Conservation (phyloP, 1,140 invertebrate genomes). For the Pseudomyrmex cubaensis region DNA sequence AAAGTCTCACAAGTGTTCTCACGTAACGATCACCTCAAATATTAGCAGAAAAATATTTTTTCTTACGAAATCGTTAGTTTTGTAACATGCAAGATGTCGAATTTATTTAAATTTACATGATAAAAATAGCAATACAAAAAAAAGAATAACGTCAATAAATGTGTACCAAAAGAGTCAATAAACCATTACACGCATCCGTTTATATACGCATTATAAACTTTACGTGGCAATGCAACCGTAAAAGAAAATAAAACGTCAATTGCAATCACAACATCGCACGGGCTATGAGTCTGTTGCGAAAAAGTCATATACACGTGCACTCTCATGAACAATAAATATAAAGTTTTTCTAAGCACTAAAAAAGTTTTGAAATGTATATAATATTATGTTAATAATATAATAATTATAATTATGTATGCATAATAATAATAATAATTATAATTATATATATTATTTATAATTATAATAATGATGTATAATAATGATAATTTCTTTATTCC, state of each 20-base stretch:
- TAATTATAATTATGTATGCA: conserved; percentile 19
- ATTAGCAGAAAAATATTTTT: conserved; percentile 25
- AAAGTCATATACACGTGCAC: conserved; percentile 53
- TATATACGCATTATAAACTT: background rate
- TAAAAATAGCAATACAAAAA: background rate
- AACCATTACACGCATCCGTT: no score
- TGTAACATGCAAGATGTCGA: conserved; percentile 16
- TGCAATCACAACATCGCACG: conserved; percentile 39
- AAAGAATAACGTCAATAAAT: conserved; percentile 43
- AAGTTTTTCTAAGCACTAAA: conserved; percentile 38
- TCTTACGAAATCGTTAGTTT: conserved; percentile 12
- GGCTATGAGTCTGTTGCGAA: conserved; percentile 41
- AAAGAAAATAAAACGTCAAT: conserved; percentile 61
- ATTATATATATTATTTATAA: conserved; percentile 4
- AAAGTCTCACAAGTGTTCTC: conserved; percentile 70
- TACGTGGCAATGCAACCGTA: conserved; percentile 7
- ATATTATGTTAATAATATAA: background rate
- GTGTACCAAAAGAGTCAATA: conserved; percentile 22
- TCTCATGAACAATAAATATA: conserved; percentile 50
- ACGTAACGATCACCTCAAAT: conserved; percentile 51
- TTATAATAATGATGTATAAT: conserved; percentile 64
- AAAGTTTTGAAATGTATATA: conserved; percentile 51
- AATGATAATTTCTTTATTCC: conserved; percentile 71
- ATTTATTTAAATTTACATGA: conserved; percentile 33
- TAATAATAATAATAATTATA: conserved; percentile 70